Conservation (phyloP, 2,888 invertebrate genomes). For the Lacanobia oleracea region DNA sequence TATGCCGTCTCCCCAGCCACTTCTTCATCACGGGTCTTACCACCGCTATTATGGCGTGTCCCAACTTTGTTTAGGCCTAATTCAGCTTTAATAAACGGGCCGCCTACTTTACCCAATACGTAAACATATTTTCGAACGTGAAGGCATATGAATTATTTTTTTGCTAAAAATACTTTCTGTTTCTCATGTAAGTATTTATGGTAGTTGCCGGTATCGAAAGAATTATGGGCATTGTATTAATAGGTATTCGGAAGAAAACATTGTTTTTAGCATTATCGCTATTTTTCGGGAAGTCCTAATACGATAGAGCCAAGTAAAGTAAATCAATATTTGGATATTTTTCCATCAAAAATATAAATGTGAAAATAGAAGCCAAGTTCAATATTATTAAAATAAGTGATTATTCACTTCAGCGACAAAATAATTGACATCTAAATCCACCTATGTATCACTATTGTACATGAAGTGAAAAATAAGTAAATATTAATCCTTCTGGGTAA, state of each 20-base stretch:
- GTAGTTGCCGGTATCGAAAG: not conserved
- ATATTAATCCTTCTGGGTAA: too few species aligned
- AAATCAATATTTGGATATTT: not conserved
- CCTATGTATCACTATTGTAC: too few species aligned
- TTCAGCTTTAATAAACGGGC: conserved; percentile 9
- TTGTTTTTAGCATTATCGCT: not conserved
- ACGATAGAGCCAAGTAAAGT: too few species aligned
- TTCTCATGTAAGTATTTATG: conserved; percentile 9
- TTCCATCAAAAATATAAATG: not conserved
- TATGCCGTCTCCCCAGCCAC: not conserved
- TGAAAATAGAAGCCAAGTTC: too few species aligned
- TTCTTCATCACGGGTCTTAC: too few species aligned
- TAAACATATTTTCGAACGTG: conserved; percentile 28
- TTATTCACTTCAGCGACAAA: too few species aligned
- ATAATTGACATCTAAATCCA: too few species aligned
- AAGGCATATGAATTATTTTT: not conserved
- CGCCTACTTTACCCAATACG: conserved; percentile 6
- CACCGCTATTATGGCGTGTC: not conserved
- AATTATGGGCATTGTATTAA: not conserved
- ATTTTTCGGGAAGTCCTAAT: not conserved
- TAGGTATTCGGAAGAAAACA: not conserved
- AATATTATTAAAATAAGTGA: too few species aligned
- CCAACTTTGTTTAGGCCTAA: conserved; percentile 1
- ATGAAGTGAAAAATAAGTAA: too few species aligned
- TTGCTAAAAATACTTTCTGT: conserved; percentile 5